Conservation (phyloP, 1,140 invertebrate species). For the Colletes gigas region DNA sequence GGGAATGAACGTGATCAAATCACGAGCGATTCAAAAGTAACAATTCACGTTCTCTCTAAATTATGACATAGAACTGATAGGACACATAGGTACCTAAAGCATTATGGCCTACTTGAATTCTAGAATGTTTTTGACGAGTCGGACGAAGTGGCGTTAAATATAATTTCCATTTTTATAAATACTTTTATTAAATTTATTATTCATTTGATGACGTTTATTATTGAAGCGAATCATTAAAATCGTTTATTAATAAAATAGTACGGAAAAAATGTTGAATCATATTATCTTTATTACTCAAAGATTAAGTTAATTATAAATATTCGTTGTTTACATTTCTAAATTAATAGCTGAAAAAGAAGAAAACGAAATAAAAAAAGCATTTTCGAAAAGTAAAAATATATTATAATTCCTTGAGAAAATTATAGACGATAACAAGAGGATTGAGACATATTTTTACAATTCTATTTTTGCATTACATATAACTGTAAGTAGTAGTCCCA, state of each 20-base stretch:
- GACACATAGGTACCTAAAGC: no score
- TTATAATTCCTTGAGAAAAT: slow-evolving; percentile 15
- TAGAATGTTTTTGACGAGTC: neutral
- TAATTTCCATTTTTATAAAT: neutral
- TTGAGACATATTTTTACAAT: slow-evolving; percentile 18
- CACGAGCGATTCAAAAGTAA: no score
- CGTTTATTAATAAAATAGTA: slow-evolving; percentile 6
- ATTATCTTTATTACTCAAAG: slow-evolving; percentile 21
- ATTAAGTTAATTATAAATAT: slow-evolving; percentile 4
- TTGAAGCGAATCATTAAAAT: neutral
- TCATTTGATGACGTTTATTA: neutral
- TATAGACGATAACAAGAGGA: slow-evolving; percentile 7
- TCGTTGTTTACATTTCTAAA: neutral
- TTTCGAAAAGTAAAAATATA: slow-evolving; percentile 22
- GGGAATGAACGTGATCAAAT: no score
- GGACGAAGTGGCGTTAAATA: neutral
- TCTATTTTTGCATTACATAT: slow-evolving; percentile 14
- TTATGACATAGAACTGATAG: no score
- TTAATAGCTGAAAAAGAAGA: neutral
- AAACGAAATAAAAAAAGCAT: slow-evolving; percentile 15
- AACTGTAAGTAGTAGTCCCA: neutral
- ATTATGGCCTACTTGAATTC: neutral
- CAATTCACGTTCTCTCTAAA: no score
- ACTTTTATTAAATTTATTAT: neutral
- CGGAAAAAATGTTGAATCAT: neutral